phyloP scores from a whole-genome alignment of 37 sponge, comb jelly and placozoan species.

The Oopsacas minuta region DNA sequence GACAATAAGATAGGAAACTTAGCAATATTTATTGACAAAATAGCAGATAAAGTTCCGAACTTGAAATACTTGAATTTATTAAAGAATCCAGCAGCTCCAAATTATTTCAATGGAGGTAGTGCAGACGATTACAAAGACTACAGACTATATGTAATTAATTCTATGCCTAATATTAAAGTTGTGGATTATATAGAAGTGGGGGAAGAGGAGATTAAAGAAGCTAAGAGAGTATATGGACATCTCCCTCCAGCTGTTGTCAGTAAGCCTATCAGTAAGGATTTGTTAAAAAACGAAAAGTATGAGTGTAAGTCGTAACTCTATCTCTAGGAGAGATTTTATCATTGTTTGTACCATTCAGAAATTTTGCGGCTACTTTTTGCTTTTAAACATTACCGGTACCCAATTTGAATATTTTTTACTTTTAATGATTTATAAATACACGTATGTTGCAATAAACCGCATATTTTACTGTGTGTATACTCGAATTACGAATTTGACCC shows the following conservation, averaged over 20 bases:
- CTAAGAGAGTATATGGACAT: slow-evolving; percentile 40
- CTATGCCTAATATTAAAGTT: slow-evolving; percentile 30
- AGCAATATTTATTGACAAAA: slow-evolving; percentile 49
- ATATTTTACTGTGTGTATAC: too few relatives aligned
- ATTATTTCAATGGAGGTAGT: slow-evolving; percentile 75
- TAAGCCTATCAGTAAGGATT: too few relatives aligned
- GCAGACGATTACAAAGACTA: slow-evolving; percentile 57
- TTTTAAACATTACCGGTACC: too few relatives aligned
- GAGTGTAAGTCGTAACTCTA: too few relatives aligned
- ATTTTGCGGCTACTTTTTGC: too few relatives aligned
- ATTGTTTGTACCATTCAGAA: too few relatives aligned
- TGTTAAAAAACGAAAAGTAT: too few relatives aligned
- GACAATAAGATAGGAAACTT: slow-evolving; percentile 58
- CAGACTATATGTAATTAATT: slow-evolving; percentile 55
- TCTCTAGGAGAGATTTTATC: too few relatives aligned
- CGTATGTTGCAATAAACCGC: too few relatives aligned
- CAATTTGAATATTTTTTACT: too few relatives aligned
- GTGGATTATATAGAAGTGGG: slow-evolving; percentile 54
- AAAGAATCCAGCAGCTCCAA: slow-evolving; percentile 80
- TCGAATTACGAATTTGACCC: too few relatives aligned
- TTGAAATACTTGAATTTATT: slow-evolving; percentile 58
- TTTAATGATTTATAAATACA: too few relatives aligned
- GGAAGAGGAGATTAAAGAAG: slow-evolving; percentile 33
- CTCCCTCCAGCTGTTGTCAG: neutral
- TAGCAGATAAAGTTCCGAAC: slow-evolving; percentile 34